These are phyloP conservation scores for Anser cygnoides DNA, from an alignment of 2,113 vertebrate species.

Conservation along the genomic window DNA sequence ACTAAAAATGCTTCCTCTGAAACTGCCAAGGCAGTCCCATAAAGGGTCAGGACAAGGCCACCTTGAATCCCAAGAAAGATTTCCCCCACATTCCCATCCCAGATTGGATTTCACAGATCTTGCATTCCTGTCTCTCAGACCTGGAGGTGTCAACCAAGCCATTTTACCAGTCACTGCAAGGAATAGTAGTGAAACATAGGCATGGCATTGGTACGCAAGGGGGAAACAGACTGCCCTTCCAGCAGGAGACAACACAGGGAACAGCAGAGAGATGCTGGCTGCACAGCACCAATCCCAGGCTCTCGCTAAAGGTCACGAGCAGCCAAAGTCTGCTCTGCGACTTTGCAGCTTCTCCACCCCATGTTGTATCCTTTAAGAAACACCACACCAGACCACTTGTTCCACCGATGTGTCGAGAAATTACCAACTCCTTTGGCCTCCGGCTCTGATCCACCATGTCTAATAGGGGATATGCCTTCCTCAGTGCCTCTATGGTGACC, in stretches of 20 bases:
- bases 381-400: background rate
- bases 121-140: background rate
- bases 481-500: slow-evolving; percentile 88
- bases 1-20: background rate
- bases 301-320: background rate
- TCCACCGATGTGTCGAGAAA: background rate
- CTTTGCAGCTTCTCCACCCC: background rate
- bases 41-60: background rate
- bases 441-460: slow-evolving; percentile 93
- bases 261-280: background rate
- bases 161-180: background rate
- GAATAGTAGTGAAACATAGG: background rate
- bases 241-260: background rate
- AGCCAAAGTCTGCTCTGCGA: background rate
- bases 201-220: background rate
- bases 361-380: background rate
- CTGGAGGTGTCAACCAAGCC: background rate
- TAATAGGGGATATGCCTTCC: slow-evolving; percentile 87
- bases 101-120: background rate
- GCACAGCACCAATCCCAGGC: background rate
- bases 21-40: background rate
- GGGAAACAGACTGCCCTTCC: background rate
- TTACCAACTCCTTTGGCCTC: slow-evolving; percentile 87
- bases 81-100: background rate
- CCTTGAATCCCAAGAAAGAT: background rate